Base-by-base conservation (phyloP, 2,797 vertebrate genomes). In the Poeciliopsis turneri region DNA sequence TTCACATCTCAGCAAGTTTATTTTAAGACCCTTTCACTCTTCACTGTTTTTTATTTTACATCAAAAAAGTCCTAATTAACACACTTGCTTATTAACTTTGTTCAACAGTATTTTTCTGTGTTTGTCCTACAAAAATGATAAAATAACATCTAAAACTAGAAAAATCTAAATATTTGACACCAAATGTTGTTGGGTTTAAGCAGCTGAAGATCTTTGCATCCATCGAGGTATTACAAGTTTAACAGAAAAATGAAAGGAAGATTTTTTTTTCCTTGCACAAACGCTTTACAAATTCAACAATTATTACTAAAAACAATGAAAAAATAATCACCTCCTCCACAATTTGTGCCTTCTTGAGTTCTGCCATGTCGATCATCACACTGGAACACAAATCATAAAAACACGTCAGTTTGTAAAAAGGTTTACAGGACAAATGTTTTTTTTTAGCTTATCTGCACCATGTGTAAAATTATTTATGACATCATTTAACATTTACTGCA, bases 321-420 rank as follows among this genome's bases (percentile, higher is more conserved):
- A 69, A 15, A 69, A 20, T 1, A 43, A 2, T 94, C 94, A 99
- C 98, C 95, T 97, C 95, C 73, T 99, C 98, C 6, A 98, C 93
- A 77, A 93, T 95, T 88, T 95, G 95, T 9, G 97, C 96, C 91
- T 97, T 98, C 90, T 97, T 91, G 5, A 99, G 92, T 90, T 98
- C 97, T 13, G 78, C 84, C 76, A 98, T 43, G 85, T 98, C 95
- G 78, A 99, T 94, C 86, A 76, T 81, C 80, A 99, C 86, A 82
- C 98, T 99, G 88, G 51, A 94, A 86, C 72, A 81, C 74, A 47
- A 77, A 70, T 61, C 23, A 16, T 12, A 1, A 51, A 73, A 36
- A 41, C 64, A 68, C 1, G 41, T 68, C 18, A 9, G 59, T 13
- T 61, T 1, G 30, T 33, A 33, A 59, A 13, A 57, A 10, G 0